Percentiles rank a stretch among this genome's conserved stretches.
phyloP scores from a whole-genome alignment of 2,113 vertebrate species.

The Centropus unirufus region DNA sequence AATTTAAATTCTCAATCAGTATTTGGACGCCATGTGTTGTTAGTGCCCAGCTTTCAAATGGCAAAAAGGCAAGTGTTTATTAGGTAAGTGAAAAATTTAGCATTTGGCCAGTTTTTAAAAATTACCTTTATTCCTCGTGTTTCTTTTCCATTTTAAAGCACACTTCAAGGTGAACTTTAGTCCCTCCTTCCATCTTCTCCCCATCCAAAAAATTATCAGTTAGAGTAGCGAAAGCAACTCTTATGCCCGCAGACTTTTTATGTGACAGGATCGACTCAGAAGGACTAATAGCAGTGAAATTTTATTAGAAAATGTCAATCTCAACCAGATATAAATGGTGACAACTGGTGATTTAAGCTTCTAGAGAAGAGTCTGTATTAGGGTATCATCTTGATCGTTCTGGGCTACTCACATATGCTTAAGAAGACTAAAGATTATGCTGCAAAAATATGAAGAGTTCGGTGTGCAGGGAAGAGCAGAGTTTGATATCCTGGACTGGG shows the following conservation, averaged over 20 bases:
- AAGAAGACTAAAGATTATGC: neutral
- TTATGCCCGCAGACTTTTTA: rapidly evolving
- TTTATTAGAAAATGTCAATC: neutral
- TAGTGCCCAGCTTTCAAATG: neutral
- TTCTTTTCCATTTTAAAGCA: neutral
- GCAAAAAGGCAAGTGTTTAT: neutral
- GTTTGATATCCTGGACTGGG: neutral
- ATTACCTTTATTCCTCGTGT: neutral
- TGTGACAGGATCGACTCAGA: neutral
- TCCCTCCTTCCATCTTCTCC: neutral
- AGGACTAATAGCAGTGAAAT: neutral
- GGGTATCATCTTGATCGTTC: neutral
- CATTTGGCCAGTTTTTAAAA: neutral
- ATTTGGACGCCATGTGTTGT: neutral
- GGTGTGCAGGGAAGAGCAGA: neutral
- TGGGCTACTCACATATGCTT: neutral
- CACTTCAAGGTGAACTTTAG: neutral
- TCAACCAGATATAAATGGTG: neutral
- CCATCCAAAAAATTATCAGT: neutral
- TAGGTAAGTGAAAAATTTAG: neutral
- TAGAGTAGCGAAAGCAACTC: neutral
- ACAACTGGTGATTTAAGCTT: neutral
- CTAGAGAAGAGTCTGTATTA: neutral
- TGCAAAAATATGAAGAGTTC: neutral
- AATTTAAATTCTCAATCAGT: neutral